phyloP scores from a whole-genome alignment of 2,113 vertebrate genomes.

The Peromyscus leucopus region DNA sequence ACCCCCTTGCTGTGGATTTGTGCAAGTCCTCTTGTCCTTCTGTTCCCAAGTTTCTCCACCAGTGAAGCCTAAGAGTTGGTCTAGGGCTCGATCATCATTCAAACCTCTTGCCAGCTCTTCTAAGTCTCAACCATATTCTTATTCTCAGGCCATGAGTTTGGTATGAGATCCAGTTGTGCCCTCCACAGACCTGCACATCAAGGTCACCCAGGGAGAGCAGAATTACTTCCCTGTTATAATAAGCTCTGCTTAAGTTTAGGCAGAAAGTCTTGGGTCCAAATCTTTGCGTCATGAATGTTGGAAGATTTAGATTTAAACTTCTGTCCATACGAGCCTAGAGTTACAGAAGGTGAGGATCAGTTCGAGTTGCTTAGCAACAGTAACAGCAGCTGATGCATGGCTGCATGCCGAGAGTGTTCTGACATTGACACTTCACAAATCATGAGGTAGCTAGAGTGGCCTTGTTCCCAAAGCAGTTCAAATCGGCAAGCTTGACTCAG shows the following conservation, averaged over 20 bases:
- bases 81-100: not conserved
- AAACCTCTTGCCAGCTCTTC: not conserved
- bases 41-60: not conserved
- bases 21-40: not conserved
- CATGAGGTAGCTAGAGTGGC: not conserved
- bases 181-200: not conserved
- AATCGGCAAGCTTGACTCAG: not conserved
- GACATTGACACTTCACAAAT: not conserved
- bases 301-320: constrained; percentile 5
- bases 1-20: not conserved
- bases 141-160: not conserved
- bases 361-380: not conserved
- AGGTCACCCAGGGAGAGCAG: not conserved
- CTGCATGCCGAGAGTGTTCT: not conserved
- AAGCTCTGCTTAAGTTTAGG: constrained; percentile 27
- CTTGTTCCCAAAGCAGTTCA: not conserved
- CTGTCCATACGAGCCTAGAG: not conserved
- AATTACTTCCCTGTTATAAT: not conserved
- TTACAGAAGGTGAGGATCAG: not conserved
- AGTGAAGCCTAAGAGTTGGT: not conserved
- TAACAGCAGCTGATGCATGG: not conserved
- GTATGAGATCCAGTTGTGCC: too few relatives aligned
- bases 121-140: not conserved
- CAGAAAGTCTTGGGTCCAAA: not conserved
- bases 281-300: not conserved